These are phyloP conservation scores for Syngnathus scovelli DNA, from an alignment of 2,113 vertebrate species.

Conservation along the genomic window DNA sequence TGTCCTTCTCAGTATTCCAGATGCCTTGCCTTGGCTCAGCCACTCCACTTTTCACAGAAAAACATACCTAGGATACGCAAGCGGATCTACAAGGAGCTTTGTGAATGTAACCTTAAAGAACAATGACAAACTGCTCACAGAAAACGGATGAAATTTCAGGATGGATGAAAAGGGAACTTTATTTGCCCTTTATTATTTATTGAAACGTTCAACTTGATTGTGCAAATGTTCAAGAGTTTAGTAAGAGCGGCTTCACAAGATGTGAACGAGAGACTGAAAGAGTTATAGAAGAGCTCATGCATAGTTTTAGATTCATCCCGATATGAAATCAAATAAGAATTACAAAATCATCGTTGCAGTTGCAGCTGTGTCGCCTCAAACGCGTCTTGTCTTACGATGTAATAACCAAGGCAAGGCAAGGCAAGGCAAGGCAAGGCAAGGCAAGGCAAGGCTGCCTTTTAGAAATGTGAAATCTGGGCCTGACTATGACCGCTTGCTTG, in stretches of 20 bases:
- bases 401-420: not conserved
- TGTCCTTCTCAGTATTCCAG: slow-evolving; percentile 81
- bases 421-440: not conserved
- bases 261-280: no score
- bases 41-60: slow-evolving; percentile 90
- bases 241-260: no score
- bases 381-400: not conserved
- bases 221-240: no score
- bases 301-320: no score
- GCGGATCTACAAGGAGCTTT: slow-evolving; percentile 96
- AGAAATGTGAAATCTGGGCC: no score
- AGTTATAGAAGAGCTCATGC: no score
- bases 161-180: not conserved
- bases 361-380: not conserved
- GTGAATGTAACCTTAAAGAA: slow-evolving; percentile 81
- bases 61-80: slow-evolving; percentile 94
- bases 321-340: no score
- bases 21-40: slow-evolving; percentile 88
- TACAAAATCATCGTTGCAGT: not conserved
- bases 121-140: not conserved
- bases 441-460: not conserved
- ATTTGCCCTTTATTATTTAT: not conserved
- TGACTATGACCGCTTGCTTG: not conserved
- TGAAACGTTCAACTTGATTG: no score
- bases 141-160: not conserved